Evolutionary conservation across 2,888 invertebrate species (phyloP).

Genomic region (Morpho helenor): DNA sequence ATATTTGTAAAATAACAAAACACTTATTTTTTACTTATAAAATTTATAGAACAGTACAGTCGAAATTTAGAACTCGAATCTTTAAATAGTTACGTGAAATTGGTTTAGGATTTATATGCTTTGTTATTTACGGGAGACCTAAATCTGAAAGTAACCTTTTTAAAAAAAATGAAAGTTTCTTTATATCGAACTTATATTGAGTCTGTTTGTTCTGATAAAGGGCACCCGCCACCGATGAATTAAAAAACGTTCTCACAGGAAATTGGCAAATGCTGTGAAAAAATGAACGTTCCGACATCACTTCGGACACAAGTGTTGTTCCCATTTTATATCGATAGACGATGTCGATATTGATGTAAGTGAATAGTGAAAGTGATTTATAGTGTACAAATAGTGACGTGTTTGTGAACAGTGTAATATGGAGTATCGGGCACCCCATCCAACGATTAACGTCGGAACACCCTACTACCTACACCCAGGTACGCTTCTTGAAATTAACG

Average conservation of each 20-base stretch:
- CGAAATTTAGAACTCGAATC: too few species aligned
- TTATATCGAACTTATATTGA: constrained; percentile 1
- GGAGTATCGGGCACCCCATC: constrained; percentile 71
- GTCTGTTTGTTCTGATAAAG: constrained; percentile 7
- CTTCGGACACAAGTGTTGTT: constrained; percentile 41
- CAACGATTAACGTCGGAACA: constrained; percentile 58
- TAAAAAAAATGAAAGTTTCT: not conserved
- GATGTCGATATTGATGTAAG: not conserved
- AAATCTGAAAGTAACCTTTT: too few species aligned
- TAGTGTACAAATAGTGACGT: constrained; percentile 30
- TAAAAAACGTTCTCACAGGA: constrained; percentile 25
- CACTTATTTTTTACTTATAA: too few species aligned
- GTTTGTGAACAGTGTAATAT: constrained; percentile 47
- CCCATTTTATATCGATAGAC: constrained; percentile 16
- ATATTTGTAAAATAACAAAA: too few species aligned
- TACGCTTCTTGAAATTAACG: constrained; percentile 33
- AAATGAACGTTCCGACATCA: constrained; percentile 26
- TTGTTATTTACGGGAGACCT: too few species aligned
- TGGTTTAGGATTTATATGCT: too few species aligned
- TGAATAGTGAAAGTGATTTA: not conserved
- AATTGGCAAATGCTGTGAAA: constrained; percentile 24
- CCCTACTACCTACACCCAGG: constrained; percentile 69
- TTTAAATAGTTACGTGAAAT: too few species aligned
- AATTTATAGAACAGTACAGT: too few species aligned
- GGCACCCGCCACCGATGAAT: constrained; percentile 20